A percentile compares a stretch with the other conserved stretches of the same genome.
Evolutionary conservation across 2,888 invertebrate genomes (phyloP).

Genomic region (Lasioglossum zephyrum): DNA sequence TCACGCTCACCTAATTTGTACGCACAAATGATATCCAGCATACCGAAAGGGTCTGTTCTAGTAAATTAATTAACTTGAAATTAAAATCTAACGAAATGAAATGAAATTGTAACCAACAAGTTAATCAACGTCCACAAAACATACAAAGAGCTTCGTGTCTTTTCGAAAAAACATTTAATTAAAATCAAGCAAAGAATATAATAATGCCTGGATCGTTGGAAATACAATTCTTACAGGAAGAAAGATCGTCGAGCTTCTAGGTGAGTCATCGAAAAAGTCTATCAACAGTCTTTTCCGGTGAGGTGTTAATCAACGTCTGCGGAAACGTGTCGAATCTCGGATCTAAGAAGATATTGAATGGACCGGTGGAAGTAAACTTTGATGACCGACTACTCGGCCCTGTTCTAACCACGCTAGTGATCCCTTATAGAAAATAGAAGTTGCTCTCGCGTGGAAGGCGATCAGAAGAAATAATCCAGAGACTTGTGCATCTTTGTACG

Average conservation of each 20-base stretch:
- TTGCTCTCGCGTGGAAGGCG: constrained; percentile 28
- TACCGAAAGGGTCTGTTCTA: background rate
- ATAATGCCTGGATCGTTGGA: background rate
- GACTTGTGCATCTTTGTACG: constrained; percentile 80
- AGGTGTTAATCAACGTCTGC: no score
- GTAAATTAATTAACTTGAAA: background rate
- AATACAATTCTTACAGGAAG: background rate
- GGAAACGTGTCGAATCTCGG: background rate
- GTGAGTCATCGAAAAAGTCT: background rate
- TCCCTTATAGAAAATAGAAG: constrained; percentile 10
- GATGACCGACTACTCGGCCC: background rate
- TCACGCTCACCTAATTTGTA: background rate
- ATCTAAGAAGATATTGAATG: background rate
- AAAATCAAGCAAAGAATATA: background rate
- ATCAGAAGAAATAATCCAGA: constrained; percentile 55
- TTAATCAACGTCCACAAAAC: background rate
- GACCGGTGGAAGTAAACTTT: background rate
- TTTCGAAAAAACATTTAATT: background rate
- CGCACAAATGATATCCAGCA: background rate
- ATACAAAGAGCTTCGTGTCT: background rate
- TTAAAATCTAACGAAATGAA: background rate
- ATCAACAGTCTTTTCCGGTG: background rate
- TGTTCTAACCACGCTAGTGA: background rate
- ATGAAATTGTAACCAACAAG: background rate
- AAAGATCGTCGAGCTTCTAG: no score